These are phyloP conservation scores for Leptinotarsa texana DNA, from an alignment of 1,140 invertebrate genomes.

Conservation along the genomic window DNA sequence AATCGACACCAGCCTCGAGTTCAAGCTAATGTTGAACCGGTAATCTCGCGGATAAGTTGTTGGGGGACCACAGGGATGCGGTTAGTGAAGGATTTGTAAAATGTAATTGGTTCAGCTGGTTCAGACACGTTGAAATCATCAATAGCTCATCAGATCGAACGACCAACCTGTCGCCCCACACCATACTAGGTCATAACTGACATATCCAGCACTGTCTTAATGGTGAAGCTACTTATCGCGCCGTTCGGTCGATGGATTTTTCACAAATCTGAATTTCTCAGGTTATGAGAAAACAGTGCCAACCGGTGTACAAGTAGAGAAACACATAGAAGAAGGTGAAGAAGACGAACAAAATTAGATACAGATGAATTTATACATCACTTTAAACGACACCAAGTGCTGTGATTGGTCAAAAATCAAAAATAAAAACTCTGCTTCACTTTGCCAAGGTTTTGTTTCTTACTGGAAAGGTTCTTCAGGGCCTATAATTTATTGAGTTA, in stretches of 20 bases:
- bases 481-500: too few species aligned
- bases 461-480: too few species aligned
- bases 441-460: too few species aligned
- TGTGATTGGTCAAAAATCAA: too few species aligned
- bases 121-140: constrained; percentile 55
- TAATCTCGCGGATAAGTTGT: constrained; percentile 49
- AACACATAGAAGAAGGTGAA: too few species aligned
- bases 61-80: constrained; percentile 43
- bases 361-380: too few species aligned
- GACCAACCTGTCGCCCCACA: constrained; percentile 43
- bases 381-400: too few species aligned
- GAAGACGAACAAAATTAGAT: too few species aligned
- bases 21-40: constrained; percentile 24
- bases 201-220: constrained; percentile 28
- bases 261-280: neutral
- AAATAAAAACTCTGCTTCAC: too few species aligned
- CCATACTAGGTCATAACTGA: constrained; percentile 26
- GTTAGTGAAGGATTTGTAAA: constrained; percentile 52
- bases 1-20: neutral
- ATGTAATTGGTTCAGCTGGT: constrained; percentile 59
- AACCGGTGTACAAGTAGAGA: too few species aligned
- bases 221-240: constrained; percentile 31
- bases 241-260: neutral
- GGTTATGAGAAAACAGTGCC: neutral
- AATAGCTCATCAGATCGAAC: constrained; percentile 56